Base-by-base conservation (phyloP, 2,113 vertebrate genomes). In the Poicephalus gulielmi region DNA sequence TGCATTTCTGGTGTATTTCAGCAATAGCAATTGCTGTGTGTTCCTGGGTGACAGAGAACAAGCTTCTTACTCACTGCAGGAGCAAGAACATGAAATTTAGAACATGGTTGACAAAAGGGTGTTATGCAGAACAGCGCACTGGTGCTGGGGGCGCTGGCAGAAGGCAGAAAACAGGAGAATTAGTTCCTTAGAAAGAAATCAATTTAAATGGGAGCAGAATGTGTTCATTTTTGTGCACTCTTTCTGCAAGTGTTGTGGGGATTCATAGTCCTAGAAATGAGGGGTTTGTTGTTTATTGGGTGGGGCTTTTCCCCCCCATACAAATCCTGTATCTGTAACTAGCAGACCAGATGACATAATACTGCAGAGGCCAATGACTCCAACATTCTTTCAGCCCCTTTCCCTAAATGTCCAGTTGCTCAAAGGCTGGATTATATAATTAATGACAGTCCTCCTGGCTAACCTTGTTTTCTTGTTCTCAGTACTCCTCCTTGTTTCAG, bases 381-480 rank as follows among this genome's bases (percentile, higher is more conserved):
- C 3, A 0, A 46, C 6, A 1, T 75, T 86, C 37, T 91, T 33
- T 69, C 74, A 59, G 79, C 79, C 83, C 80, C 88, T 90, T 86
- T 96, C 62, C 77, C 92, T 88, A 68, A 92, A 64, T 33, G 92
- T 67, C 91, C 92, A 76, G 18, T 91, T 92, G 76, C 37, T 81
- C 69, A 94, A 68, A 87, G 60, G 62, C 86, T 95, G 83, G 37
- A 70, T 94, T 97, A 97, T 96, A 93, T 95, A 93, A 97, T 88
- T 81, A 96, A 92, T 96, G 75, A 86, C 71, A 86, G 71, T 22
- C 41, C 86, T 94, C 35, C 39, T 90, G 75, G 82, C 92, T 94
- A 94, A 57, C 93, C 94, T 96, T 96, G 92, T 97, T 97, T 95
- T 85, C 86, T 90, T 91, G 79, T 83, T 91, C 91, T 90, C 79